Percentiles rank a stretch among this genome's conserved stretches.
phyloP scores from a whole-genome alignment of 2,797 vertebrate genomes.

The Phrynocephalus guinanensis region DNA sequence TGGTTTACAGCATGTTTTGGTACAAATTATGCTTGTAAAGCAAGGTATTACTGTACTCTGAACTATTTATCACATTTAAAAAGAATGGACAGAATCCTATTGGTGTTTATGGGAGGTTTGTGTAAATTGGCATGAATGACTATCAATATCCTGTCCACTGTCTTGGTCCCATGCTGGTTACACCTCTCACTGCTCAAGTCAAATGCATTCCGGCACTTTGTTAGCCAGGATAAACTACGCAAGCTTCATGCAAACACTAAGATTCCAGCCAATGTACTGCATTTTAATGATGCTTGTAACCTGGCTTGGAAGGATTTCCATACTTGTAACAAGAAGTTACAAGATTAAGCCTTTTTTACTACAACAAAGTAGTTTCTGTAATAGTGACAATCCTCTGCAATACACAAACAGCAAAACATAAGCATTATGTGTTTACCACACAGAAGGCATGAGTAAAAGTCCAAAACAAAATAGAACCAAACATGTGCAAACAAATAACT shows the following conservation, averaged over 20 bases:
- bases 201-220: too few relatives aligned
- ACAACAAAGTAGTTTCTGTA: neutral
- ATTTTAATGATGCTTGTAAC: neutral
- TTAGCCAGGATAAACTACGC: too few relatives aligned
- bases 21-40: too few relatives aligned
- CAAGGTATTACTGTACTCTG: neutral
- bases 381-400: neutral
- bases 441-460: conserved; percentile 31
- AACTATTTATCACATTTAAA: too few relatives aligned
- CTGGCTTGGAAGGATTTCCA: neutral
- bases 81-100: too few relatives aligned
- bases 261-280: neutral
- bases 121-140: too few relatives aligned
- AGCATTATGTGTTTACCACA: neutral
- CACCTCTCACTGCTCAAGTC: too few relatives aligned
- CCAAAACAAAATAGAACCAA: neutral
- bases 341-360: neutral
- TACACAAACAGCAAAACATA: neutral
- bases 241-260: too few relatives aligned
- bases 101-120: too few relatives aligned
- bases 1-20: too few relatives aligned
- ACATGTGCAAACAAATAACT: conserved; percentile 29
- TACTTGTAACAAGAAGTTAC: neutral
- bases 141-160: too few relatives aligned
- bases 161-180: neutral